Evolutionary conservation across 2,113 vertebrate genomes (phyloP).

Genomic region (Pavo muticus): DNA sequence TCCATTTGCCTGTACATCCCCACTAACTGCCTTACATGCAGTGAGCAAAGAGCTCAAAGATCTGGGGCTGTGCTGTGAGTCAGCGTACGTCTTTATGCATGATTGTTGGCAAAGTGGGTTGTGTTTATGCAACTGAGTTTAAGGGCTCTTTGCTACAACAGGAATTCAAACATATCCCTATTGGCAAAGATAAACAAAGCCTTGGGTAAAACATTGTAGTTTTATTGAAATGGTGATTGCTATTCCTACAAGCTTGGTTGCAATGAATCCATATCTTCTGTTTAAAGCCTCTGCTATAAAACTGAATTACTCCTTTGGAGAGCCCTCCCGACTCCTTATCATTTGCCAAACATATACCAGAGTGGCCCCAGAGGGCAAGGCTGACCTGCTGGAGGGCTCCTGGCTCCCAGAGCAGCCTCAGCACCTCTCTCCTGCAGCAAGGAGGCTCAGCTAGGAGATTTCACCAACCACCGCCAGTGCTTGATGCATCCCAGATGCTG

Average conservation of each 20-base stretch:
- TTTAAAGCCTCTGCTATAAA: background rate
- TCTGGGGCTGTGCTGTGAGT: background rate
- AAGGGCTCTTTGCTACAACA: background rate
- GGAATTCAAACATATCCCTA: background rate
- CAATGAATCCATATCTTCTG: background rate
- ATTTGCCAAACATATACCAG: background rate
- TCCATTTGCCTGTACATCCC: rapidly evolving
- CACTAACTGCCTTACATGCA: background rate
- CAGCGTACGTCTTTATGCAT: rapidly evolving
- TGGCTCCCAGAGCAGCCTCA: background rate
- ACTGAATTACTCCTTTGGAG: background rate
- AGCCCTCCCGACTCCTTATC: background rate
- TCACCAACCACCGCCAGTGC: background rate
- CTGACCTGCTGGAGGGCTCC: background rate
- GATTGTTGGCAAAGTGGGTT: background rate
- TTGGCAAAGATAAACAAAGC: background rate
- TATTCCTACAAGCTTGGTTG: background rate
- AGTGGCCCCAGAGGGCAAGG: background rate
- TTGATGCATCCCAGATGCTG: background rate
- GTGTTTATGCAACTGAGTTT: background rate
- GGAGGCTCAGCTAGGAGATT: background rate
- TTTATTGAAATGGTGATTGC: background rate
- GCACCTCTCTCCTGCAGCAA: background rate
- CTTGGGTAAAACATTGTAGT: background rate
- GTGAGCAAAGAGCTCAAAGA: background rate